Base-by-base conservation (phyloP, 2,797 vertebrate genomes). In the Forpus xanthops region DNA sequence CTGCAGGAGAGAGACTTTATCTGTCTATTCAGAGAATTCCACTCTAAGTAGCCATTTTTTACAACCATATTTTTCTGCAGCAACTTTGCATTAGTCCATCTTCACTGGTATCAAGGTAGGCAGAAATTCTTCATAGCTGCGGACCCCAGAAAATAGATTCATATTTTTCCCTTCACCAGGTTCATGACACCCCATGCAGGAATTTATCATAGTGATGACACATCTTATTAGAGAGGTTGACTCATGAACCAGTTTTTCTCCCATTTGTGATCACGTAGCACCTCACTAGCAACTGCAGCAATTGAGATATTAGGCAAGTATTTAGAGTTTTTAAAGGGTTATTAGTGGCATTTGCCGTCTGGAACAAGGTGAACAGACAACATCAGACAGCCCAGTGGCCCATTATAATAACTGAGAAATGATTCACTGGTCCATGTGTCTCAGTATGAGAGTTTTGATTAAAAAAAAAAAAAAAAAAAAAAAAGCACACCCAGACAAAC, bases 111-210 rank as follows among this genome's bases (percentile, higher is more conserved):
- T 19, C 24, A 47, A 65, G 45, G 60, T 39, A 84, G 39, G 28
- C 1, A 2, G 66, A 91, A 87, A 85, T 68, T 78, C 33, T 50
- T 80, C 19, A 31, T 49, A 89, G 45, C 37, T 94, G 72, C 14
- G 52, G 62, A 62, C 42, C 15, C 27, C 56, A 87, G 56, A 72
- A 92, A 93, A 89, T 65, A 75, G 44, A 72, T 85, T 87, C 23
- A 61, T 85, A 72, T 87, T 92, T 92, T 91, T 89, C 68, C 74
- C 31, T 93, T 92, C 75, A 74, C 25, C 77, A 37, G 73, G 64
- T 65, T 87, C 45, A 67, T 61, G 61, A 87, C n/a, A 89, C 15
- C 41, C 16, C 60, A 52, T 80, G 31, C 41, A 89, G 49, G n/a
- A 53, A 85, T 93, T 87, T 80, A 85, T 87, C 65, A 87, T 21